Base-by-base conservation (phyloP, 2,113 vertebrate species). In the Rhea pennata region DNA sequence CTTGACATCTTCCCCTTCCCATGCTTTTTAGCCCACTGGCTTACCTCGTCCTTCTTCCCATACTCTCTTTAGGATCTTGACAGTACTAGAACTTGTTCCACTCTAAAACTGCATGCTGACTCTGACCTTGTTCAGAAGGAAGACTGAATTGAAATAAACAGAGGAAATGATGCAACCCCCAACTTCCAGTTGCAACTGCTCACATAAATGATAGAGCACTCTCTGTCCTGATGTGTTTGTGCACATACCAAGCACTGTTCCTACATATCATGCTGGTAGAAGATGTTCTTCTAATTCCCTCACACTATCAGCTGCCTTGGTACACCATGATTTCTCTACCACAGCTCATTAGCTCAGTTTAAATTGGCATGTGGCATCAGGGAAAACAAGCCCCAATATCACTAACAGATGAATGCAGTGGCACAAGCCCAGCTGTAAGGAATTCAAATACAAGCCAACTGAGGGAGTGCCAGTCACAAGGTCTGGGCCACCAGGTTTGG, bases 321-420 rank as follows among this genome's bases (percentile, higher is more conserved):
- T 29, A 58, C 17, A 12, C 56, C 56, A 0, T 0, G 4, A 9
- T 4, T 13, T 56, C 16, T 1, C 42, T 22, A 13, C 48, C 20
- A 15, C 12, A 10, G 20, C 56, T 42, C 36, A 2, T 26, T 23
- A 54, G 39, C 40, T 5, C 19, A 5, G 17, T 9, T 40, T 58
- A 50, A 27, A 44, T 0, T 5, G 4, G 33, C 15, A 9, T 3
- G 2, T 0, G 4, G 17, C 9, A 8, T 5, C 40, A 69, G 5
- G 40, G 53, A 46, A 33, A 24, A 33, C 26, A 5, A 13, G 24
- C 53, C 17, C n/a, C 67, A 8, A 31, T 22, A 13, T 1, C 3
- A 17, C 16, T 24, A 22, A 9, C 0, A 6, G 56, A 33, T 33
- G 56, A 17, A 16, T 10, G 8, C 29, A 19, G 56, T 19, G 29